Evolutionary conservation across 2,113 vertebrate genomes (phyloP).

Genomic region (Gallinago media): DNA sequence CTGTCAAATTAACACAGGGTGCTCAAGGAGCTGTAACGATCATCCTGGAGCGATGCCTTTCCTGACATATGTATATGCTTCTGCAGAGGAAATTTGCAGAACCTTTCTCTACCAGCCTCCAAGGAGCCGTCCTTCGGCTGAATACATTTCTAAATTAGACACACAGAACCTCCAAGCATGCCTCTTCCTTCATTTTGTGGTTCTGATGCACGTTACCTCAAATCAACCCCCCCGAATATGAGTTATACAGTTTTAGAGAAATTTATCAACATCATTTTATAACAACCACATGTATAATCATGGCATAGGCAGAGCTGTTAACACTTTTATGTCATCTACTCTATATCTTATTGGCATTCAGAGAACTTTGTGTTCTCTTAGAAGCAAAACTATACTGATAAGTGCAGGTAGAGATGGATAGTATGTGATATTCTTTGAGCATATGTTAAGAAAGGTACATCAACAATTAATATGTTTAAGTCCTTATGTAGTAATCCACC

Average conservation of each 20-base stretch:
- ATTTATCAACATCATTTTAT: slow-evolving; percentile 17
- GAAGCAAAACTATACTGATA: not conserved
- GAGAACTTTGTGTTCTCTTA: not conserved
- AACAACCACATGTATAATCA: not conserved
- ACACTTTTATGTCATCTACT: not conserved
- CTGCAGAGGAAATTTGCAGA: not conserved
- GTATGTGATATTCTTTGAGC: not conserved
- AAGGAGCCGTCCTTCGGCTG: not conserved
- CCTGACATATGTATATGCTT: not conserved
- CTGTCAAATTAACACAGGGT: not conserved
- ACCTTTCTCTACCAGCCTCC: not conserved
- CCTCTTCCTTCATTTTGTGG: not conserved
- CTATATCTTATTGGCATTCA: not conserved
- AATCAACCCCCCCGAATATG: slow-evolving; percentile 7
- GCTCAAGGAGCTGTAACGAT: not conserved
- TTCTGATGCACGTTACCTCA: slow-evolving; percentile 8
- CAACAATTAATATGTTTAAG: not conserved
- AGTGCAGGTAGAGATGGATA: not conserved
- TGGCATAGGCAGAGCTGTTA: not conserved
- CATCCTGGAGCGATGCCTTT: not conserved
- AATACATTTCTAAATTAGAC: not conserved
- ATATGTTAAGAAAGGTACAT: not conserved
- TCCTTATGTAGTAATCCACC: not conserved
- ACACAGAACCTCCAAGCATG: not conserved
- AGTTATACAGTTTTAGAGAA: slow-evolving; percentile 8